Base-by-base conservation (phyloP, 37 sponge, comb jelly and placozoan genomes). In the Ianthella basta region DNA sequence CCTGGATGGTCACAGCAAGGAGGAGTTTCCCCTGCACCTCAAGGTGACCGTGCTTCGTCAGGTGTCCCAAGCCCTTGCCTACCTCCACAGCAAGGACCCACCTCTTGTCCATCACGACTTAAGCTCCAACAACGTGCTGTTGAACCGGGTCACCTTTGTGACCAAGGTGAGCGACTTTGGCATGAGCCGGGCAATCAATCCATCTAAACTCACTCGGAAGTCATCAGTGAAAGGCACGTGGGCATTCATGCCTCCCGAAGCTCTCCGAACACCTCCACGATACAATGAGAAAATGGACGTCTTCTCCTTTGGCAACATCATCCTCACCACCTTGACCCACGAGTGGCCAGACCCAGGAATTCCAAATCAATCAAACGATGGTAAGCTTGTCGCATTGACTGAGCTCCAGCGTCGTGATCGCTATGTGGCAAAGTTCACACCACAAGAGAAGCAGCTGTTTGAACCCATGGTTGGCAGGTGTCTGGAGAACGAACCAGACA, bases 271-370 rank as follows among this genome's bases (percentile, higher is more conserved):
- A 21, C 23, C 66, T 64, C 66, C 66, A 12, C 14, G 27, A 30
- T 64, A 64, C 27, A 30, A 64, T 16, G 66, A 64, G 23, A 64
- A 64, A 30, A 10, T 24, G 23, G 66, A 64, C 23, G 23, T 64
- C 66, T 64, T 64, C 23, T 64, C 66, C 12, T 64, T 21, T 64
- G 66, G 66, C 23, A 64, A 64, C 27, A 30, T 64, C 6, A 64
- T 64, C 23, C 8, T 64, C 66, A 64, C 66, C 66, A 64, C 27
- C 29, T 10, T 64, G 27, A 64, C 66, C 8, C 66, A 64, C 27
- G 23, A 64, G 27, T 64, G 66, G 66, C 66, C 66, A 64, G 29
- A 20, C 23, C 66, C 66, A 64, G 66, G 66, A 64, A 24, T 30
- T 64, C 20, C 66, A 10, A 64, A 10, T 64, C 8, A 21, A 20